A percentile compares a stretch with the other conserved stretches of the same genome.
phyloP scores from a whole-genome alignment of 2,113 vertebrate genomes.

The Indicator maculatus region DNA sequence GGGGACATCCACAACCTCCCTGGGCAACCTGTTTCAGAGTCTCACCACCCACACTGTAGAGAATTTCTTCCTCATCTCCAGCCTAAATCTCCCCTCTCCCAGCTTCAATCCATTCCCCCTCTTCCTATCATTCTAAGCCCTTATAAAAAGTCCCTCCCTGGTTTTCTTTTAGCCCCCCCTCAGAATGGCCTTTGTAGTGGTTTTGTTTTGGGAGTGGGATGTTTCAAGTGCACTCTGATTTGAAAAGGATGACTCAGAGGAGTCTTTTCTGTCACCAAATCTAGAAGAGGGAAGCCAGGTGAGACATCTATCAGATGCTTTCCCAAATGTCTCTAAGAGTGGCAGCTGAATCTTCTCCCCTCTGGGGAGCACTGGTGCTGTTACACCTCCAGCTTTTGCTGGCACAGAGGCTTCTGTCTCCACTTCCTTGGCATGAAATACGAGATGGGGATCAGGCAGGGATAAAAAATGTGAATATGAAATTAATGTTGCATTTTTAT shows the following conservation, averaged over 20 bases:
- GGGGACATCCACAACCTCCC: too few species aligned
- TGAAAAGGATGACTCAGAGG: not conserved
- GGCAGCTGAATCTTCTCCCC: not conserved
- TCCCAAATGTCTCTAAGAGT: not conserved
- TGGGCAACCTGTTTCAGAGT: too few species aligned
- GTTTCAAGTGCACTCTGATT: not conserved
- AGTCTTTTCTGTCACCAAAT: not conserved
- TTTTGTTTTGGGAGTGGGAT: not conserved
- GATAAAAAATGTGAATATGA: not conserved
- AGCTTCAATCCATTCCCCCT: too few species aligned
- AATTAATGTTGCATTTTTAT: not conserved
- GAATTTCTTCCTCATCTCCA: too few species aligned
- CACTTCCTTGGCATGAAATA: not conserved
- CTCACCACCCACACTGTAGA: too few species aligned
- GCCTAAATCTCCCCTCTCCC: too few species aligned
- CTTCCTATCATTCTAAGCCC: too few species aligned
- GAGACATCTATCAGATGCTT: not conserved
- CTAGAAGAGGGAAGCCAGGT: not conserved
- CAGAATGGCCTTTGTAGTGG: not conserved
- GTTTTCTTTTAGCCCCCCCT: too few species aligned
- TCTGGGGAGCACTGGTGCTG: not conserved
- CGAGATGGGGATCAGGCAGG: not conserved
- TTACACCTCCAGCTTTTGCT: not conserved
- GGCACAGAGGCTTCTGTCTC: not conserved
- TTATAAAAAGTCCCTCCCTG: too few species aligned